A percentile compares a stretch with the other conserved stretches of the same genome.
Conservation (phyloP, 2,113 vertebrate species). For the Rostratula benghalensis region DNA sequence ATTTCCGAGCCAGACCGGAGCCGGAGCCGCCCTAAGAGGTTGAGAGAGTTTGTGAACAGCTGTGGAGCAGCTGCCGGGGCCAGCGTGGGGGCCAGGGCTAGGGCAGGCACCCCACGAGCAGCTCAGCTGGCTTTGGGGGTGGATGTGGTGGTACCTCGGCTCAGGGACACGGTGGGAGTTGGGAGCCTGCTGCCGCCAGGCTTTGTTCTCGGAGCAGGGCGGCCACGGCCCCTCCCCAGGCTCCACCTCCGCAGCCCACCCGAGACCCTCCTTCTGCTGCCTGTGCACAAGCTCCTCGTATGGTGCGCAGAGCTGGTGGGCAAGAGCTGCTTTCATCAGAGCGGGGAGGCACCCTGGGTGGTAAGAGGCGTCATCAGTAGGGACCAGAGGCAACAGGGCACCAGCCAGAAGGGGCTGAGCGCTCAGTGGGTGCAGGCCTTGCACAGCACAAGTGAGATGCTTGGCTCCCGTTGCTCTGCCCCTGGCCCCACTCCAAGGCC, state of each 20-base stretch:
- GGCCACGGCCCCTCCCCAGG: constrained; percentile 46
- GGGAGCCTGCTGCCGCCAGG: not conserved
- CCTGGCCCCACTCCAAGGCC: not conserved
- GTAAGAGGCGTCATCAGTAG: not conserved
- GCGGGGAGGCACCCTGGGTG: not conserved
- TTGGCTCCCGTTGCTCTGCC: not conserved
- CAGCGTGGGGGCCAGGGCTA: not conserved
- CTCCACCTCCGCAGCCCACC: constrained; percentile 69
- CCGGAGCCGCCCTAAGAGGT: not conserved
- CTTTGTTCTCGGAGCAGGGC: constrained; percentile 57
- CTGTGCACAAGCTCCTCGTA: not conserved
- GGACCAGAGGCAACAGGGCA: not conserved
- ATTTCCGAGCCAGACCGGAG: not conserved
- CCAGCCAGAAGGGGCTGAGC: not conserved
- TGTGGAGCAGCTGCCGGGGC: constrained; percentile 53
- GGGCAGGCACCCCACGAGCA: not conserved
- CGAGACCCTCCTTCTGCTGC: constrained; percentile 56
- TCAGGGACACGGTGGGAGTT: not conserved
- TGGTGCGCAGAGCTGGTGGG: not conserved
- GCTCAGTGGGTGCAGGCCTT: fast-evolving
- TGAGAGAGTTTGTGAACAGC: constrained; percentile 4
- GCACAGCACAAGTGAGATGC: not conserved
- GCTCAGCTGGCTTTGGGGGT: constrained; percentile 14
- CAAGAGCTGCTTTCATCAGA: not conserved
- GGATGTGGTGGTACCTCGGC: not conserved